A percentile compares a stretch with the other conserved stretches of the same genome.
phyloP scores from a whole-genome alignment of 2,888 invertebrate genomes.

The Teinopalpus imperialis region DNA sequence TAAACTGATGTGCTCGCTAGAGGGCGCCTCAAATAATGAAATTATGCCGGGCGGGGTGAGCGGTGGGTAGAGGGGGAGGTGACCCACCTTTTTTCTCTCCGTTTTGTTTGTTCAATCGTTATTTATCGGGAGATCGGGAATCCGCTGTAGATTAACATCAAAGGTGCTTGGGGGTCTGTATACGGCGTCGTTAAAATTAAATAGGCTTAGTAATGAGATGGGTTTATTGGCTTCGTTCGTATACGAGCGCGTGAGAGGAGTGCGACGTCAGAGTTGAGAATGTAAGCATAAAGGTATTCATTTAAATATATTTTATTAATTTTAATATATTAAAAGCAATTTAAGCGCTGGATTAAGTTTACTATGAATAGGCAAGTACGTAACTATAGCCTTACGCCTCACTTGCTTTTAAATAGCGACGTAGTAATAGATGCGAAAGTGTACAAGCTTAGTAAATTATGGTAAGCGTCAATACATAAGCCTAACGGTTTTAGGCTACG shows the following conservation, averaged over 20 bases:
- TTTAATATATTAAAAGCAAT: too few species aligned
- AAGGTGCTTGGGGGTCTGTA: constrained; percentile 47
- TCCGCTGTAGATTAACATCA: constrained; percentile 68
- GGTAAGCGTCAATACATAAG: too few species aligned
- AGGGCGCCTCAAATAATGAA: constrained; percentile 60
- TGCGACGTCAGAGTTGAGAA: too few species aligned
- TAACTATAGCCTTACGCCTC: too few species aligned
- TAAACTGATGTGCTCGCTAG: constrained; percentile 41
- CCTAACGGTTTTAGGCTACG: too few species aligned
- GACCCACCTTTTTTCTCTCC: constrained; percentile 46
- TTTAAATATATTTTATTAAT: too few species aligned
- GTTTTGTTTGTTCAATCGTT: constrained; percentile 68
- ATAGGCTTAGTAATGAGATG: constrained; percentile 46
- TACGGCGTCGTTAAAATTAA: constrained; percentile 62
- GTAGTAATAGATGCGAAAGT: too few species aligned
- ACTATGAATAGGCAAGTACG: too few species aligned
- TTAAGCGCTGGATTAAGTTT: too few species aligned
- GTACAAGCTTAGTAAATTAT: too few species aligned
- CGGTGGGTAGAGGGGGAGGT: constrained; percentile 30
- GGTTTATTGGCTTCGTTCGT: constrained; percentile 30
- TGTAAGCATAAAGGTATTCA: too few species aligned
- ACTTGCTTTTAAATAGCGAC: too few species aligned
- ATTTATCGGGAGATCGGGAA: constrained; percentile 69
- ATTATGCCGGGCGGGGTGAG: constrained; percentile 47
- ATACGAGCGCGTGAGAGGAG: constrained; percentile 35